Base-by-base conservation (phyloP, 2,797 vertebrate genomes). In the Melanotaenia trifasciata region DNA sequence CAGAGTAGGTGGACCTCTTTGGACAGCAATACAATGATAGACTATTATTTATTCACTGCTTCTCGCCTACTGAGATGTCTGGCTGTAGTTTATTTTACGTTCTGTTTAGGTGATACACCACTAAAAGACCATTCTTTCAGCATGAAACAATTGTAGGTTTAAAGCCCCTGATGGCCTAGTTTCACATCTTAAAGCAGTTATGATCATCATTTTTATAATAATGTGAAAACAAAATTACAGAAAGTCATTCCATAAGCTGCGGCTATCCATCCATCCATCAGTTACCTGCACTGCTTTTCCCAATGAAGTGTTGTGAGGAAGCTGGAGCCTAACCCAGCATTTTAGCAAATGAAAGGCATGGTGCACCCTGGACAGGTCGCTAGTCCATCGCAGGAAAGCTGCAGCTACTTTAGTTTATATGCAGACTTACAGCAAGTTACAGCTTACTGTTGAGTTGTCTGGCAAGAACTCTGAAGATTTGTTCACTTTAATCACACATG, bases 11-110 rank as follows among this genome's bases (percentile, higher is more conserved):
- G 79, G 77, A 78, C 76, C 70, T 82, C 62, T 67, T 40, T 59
- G 63, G 65, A 74, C 53, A 53, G 63, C 65, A 83, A 85, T 78
- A 70, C 76, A 80, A 83, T 72, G 74, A 64, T 64, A 51, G 58
- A 58, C 64, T 57, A 72, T 90, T 83, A 88, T 81, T 87, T 85
- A 83, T 86, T 82, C 70, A 67, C 77, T 57, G 64, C 83, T 72
- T 80, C 64, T 63, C 77, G 74, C 58, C 73, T 75, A 65, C 24
- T 66, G 50, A 83, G 70, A 76, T 58, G 65, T 76, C 80, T 74
- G 76, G 78, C 67, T 86, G 84, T 81, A 76, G 80, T 64, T 58
- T 43, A 58, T 66, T 69, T 63, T 59, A 38, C 78, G 81, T 64
- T n/a, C 67, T 65, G 36, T 81, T 60, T 64, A 81, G 80, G 58